A percentile compares a stretch with the other conserved stretches of the same genome.
Evolutionary conservation across 1,140 invertebrate genomes (phyloP).

Genomic region (Philotrypesis tridentata): DNA sequence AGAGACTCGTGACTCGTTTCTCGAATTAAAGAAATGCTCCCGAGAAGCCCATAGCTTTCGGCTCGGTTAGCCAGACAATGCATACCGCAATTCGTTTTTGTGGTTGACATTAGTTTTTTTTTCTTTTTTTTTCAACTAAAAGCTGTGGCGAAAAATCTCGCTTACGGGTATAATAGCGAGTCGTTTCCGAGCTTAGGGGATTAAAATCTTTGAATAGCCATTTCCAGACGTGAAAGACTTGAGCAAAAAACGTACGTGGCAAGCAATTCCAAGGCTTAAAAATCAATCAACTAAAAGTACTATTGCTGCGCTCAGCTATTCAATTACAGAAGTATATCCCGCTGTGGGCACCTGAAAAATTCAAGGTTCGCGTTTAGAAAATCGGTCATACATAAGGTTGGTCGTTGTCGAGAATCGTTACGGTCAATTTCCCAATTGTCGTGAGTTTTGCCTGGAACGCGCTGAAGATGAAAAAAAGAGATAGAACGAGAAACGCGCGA

Average conservation of each 20-base stretch:
- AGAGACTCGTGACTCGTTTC: background rate
- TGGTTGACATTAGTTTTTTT: background rate
- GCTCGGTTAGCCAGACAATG: background rate
- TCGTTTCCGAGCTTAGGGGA: no score
- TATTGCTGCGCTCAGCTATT: background rate
- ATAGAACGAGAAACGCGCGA: background rate
- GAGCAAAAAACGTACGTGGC: background rate
- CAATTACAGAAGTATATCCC: background rate
- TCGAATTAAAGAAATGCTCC: background rate
- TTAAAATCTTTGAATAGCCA: no score
- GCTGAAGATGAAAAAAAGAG: background rate
- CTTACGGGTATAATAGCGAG: no score
- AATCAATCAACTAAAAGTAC: background rate
- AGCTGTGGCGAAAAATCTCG: no score
- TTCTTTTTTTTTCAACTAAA: no score
- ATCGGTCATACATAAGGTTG: background rate
- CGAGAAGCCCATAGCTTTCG: background rate
- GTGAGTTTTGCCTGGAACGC: constrained; percentile 13
- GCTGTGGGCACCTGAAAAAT: constrained; percentile 43
- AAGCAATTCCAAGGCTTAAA: background rate
- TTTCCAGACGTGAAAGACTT: background rate
- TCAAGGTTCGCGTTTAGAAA: background rate
- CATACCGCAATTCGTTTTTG: background rate
- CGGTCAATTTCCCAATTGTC: constrained; percentile 55
- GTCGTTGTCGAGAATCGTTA: background rate